Base-by-base conservation (phyloP, 1,140 invertebrate genomes). In the Portunus trituberculatus region DNA sequence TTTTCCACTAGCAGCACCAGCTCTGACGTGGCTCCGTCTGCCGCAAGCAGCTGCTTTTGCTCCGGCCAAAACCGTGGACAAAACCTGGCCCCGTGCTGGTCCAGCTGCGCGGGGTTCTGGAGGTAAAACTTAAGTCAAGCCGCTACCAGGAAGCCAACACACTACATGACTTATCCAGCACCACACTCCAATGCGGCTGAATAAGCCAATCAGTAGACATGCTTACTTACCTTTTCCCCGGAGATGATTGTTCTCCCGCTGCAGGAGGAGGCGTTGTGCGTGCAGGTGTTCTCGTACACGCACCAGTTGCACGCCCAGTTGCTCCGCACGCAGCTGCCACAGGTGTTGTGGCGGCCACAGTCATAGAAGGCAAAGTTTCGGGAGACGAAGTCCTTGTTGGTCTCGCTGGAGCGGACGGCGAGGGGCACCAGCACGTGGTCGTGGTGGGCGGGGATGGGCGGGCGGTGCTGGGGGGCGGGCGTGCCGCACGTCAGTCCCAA, bases 291-390 rank as follows among this genome's bases (percentile, higher is more conserved):
- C 96, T 99, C 99, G 97, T 99, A 99, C 91, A 99, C 98, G 97
- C 99, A 99, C 99, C 99, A 99, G 96, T 98, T 99, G 96, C 99
- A 99, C 4, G 98, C 98, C 99, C 99, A 99, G 96, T 98, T 98
- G 92, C 98, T 98, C 96, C 98, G 98, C 4, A 99, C 98, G 97
- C 99, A 99, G 52, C 98, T 98, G 86, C 98, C 98, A 97, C 99
- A 99, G 96, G 98, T 98, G 16, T 97, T 98, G 97, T 99, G 99
- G 94, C 98, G 98, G 12, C 98, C 98, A 97, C 99, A 99, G 97
- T 99, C 99, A 97, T 99, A 99, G 97, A 99, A 99, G 16, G 98
- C 98, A 97, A 99, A 99, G 97, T 98, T 98, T 91, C 98, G 97
- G 1, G 98, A 99, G 6, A 99, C 99, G 97, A 99, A 99, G 97